Base-by-base conservation (phyloP, 2,113 vertebrate genomes). In the Dendrocopos noguchii region DNA sequence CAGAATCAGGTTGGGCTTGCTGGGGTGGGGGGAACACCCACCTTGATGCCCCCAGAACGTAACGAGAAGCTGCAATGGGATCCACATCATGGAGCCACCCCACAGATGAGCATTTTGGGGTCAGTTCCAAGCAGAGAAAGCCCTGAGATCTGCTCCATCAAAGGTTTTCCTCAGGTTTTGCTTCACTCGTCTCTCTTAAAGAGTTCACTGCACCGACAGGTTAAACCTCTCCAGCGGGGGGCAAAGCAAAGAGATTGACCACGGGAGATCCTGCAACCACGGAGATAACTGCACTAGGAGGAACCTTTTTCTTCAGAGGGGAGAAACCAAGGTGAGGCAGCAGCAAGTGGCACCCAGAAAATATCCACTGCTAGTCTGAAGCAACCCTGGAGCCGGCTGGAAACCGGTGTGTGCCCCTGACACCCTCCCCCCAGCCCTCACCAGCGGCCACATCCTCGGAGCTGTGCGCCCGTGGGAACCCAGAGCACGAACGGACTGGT, bases 251-350 rank as follows among this genome's bases (percentile, higher is more conserved):
- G 50, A 39, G 19, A 22, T 2, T 3, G 72, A 81, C 39, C 24
- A 1, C 0, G 6, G 42, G 55, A 66, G 31, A 57, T 12, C 39
- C 89, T 20, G 36, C n/a, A 6, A 5, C 55, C 6, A 1, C 0
- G 13, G 80, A 27, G 52, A 7, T 7, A 22, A 31, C 31, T 0
- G 9, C 12, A 19, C 44, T 42, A 17, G 36, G 44, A 53, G 9
- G 67, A 39, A 16, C 9, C 19, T 63, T 36, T 34, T 21, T 16
- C 59, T 66, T 66, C 63, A 1, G 61, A 46, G 29, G 15, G 36
- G 13, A 79, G 52, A 91, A 83, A 92, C 21, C 0, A 2, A 76
- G 44, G 31, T 6, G n/a, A 31, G 50, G n/a, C 0, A 1, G 42
- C 33, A 21, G 52, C 44, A 57, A 21, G 44, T 0, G 7, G 36